These are phyloP conservation scores for Sylvia borin DNA, from an alignment of 2,797 vertebrate species.

Conservation along the genomic window DNA sequence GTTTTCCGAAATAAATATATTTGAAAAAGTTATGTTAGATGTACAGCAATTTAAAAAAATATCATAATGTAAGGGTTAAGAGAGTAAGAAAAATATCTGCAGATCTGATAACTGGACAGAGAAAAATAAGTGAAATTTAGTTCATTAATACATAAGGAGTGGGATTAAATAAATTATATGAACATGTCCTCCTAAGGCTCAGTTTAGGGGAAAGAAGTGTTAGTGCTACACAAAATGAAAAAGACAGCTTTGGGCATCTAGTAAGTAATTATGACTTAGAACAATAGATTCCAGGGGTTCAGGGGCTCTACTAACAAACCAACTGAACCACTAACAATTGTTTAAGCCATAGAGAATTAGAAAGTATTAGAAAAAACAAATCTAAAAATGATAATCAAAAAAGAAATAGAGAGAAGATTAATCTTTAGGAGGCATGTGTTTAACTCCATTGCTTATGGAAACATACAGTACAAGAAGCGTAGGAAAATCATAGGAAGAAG, in stretches of 20 bases:
- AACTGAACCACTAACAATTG: not conserved
- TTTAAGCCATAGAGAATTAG: not conserved
- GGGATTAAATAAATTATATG: not conserved
- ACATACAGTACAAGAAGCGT: not conserved
- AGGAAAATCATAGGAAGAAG: not conserved
- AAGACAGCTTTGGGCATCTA: not conserved
- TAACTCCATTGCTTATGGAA: not conserved
- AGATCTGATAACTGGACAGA: not conserved
- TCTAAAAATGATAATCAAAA: not conserved
- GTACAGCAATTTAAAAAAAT: not conserved
- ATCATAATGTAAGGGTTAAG: not conserved
- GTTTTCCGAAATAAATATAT: not conserved
- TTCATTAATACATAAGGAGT: not conserved
- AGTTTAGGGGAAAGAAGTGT: not conserved
- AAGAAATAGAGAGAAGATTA: not conserved
- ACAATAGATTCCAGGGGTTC: not conserved
- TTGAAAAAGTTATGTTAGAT: not conserved
- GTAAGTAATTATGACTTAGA: not conserved
- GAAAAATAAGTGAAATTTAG: not conserved
- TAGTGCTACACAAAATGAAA: not conserved
- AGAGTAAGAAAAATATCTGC: not conserved
- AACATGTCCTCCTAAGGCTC: not conserved
- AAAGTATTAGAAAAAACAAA: not conserved
- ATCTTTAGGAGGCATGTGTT: not conserved
- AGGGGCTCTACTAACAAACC: not conserved